These are phyloP conservation scores for Pachyseris speciosa DNA, from an alignment of 64 coral and sea anemone species.

Conservation along the genomic window DNA sequence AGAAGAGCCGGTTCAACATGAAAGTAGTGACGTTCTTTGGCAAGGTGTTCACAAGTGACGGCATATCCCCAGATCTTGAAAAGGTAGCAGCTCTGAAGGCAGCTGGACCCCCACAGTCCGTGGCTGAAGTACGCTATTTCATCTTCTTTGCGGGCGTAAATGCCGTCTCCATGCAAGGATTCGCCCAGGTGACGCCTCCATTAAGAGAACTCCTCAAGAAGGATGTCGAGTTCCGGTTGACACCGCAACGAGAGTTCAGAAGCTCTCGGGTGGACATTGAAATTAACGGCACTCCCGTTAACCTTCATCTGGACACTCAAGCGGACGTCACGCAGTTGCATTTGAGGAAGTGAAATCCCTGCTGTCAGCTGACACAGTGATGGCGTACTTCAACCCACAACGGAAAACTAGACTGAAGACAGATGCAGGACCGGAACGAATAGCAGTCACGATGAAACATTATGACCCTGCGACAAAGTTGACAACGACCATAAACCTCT, in stretches of 20 bases:
- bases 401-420: constrained; percentile 25
- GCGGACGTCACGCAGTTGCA: too few relatives aligned
- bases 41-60: constrained; percentile 46
- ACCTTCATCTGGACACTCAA: too few relatives aligned
- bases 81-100: constrained; percentile 55
- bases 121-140: not conserved
- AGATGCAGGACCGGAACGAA: constrained; percentile 32
- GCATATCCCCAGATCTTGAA: not conserved
- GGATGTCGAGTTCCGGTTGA: constrained; percentile 43
- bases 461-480: not conserved
- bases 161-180: constrained; percentile 31
- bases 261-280: too few relatives aligned
- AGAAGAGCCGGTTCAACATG: constrained; percentile 48
- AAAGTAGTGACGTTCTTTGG: constrained; percentile 49
- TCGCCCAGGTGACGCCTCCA: constrained; percentile 22
- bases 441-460: constrained; percentile 40
- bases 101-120: constrained; percentile 28
- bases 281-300: too few relatives aligned
- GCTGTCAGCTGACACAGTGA: constrained; percentile 43
- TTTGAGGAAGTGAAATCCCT: constrained; percentile 16
- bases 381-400: constrained; percentile 53
- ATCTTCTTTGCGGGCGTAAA: constrained; percentile 56
- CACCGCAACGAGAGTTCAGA: not conserved
- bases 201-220: constrained; percentile 45
- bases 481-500: not conserved